Evolutionary conservation across 2,888 invertebrate genomes (phyloP).

Genomic region (Tyria jacobaeae): DNA sequence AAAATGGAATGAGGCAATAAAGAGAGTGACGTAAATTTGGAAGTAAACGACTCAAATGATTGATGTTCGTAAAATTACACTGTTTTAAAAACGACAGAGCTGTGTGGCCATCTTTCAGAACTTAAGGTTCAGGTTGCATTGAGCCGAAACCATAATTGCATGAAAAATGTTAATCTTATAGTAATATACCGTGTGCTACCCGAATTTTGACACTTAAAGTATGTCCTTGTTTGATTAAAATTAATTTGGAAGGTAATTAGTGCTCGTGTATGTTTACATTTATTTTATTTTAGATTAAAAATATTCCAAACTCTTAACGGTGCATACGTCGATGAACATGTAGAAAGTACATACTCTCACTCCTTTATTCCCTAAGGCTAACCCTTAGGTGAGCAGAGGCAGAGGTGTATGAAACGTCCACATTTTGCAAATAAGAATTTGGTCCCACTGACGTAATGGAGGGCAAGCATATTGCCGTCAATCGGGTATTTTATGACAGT

Average conservation of each 20-base stretch:
- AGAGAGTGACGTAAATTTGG: conserved; percentile 74
- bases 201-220: conserved; percentile 23
- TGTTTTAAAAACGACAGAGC: conserved; percentile 67
- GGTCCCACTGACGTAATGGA: no score
- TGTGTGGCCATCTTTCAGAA: conserved; percentile 53
- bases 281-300: conserved; percentile 4
- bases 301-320: neutral
- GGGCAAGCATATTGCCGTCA: no score
- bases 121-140: conserved; percentile 41
- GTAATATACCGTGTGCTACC: conserved; percentile 27
- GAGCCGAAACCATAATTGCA: conserved; percentile 48
- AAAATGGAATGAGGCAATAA: conserved; percentile 75
- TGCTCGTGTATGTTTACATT: conserved; percentile 7
- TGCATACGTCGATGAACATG: neutral
- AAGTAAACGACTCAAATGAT: conserved; percentile 80
- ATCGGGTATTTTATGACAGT: no score
- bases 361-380: no score
- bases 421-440: no score
- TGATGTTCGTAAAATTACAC: conserved; percentile 80
- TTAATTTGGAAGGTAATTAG: conserved; percentile 26
- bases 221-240: conserved; percentile 22
- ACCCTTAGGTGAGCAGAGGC: no score
- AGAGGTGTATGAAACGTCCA: no score
- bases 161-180: conserved; percentile 39
- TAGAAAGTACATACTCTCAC: no score